phyloP scores from a whole-genome alignment of 2,797 vertebrate genomes.

The Tolypeutes matacus region DNA sequence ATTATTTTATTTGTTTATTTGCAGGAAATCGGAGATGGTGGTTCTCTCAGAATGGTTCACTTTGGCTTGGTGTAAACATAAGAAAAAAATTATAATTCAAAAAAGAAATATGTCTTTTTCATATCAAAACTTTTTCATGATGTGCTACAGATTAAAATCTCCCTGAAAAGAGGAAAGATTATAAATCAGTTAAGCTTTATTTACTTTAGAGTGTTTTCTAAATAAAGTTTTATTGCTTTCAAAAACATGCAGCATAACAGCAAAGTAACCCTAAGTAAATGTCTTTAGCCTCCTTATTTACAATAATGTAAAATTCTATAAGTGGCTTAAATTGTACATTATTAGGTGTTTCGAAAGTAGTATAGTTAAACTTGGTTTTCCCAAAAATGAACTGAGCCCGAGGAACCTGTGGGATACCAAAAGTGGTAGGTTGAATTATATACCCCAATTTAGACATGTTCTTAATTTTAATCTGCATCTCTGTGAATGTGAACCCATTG shows the following conservation, averaged over 20 bases:
- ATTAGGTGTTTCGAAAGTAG: background rate
- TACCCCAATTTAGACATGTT: too few species aligned
- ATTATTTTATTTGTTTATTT: constrained; percentile 76
- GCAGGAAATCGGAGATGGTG: constrained; percentile 87
- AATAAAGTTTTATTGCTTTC: constrained; percentile 20
- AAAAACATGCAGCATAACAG: constrained; percentile 4
- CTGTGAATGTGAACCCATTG: too few species aligned
- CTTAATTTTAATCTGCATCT: too few species aligned
- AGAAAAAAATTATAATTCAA: constrained; percentile 37
- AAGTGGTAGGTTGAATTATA: too few species aligned
- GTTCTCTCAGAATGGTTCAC: constrained; percentile 91
- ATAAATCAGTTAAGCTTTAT: constrained; percentile 48
- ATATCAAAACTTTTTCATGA: constrained; percentile 55
- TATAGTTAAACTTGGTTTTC: constrained; percentile 53
- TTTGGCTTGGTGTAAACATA: constrained; percentile 92
- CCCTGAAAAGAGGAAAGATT: background rate
- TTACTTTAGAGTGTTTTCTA: constrained; percentile 51
- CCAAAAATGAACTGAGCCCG: background rate
- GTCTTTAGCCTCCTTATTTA: constrained; percentile 15
- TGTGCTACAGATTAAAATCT: constrained; percentile 17
- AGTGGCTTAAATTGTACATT: constrained; percentile 48
- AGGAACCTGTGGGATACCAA: too few species aligned
- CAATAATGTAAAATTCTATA: constrained; percentile 48
- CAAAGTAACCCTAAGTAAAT: constrained; percentile 37
- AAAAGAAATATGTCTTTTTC: constrained; percentile 16